A percentile compares a stretch with the other conserved stretches of the same genome.
phyloP scores from a whole-genome alignment of 2,113 vertebrate species.

The Anser brachyrhynchus region DNA sequence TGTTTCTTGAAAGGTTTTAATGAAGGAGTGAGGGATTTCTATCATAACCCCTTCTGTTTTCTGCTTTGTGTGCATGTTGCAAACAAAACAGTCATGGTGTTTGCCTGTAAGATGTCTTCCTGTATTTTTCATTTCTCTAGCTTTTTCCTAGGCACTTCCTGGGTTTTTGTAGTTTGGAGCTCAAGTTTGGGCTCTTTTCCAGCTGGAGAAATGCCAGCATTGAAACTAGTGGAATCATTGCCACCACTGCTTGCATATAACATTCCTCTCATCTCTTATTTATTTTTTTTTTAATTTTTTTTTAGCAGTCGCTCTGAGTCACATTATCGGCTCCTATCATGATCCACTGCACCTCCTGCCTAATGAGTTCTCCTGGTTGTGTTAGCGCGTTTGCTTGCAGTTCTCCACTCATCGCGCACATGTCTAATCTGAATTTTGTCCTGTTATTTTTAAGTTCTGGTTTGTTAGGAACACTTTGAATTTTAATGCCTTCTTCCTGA shows the following conservation, averaged over 20 bases:
- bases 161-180: not conserved
- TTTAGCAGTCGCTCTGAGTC: not conserved
- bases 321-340: not conserved
- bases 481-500: not conserved
- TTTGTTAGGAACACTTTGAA: not conserved
- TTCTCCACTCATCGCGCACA: accelerated
- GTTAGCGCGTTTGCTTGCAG: not conserved
- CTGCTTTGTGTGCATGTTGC: not conserved
- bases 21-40: not conserved
- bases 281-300: not conserved
- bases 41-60: not conserved
- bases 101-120: not conserved
- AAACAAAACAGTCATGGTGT: not conserved
- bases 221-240: not conserved
- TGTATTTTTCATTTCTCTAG: not conserved
- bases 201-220: not conserved
- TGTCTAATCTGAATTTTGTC: not conserved
- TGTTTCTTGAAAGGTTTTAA: not conserved
- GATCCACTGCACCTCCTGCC: not conserved
- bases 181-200: not conserved
- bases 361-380: not conserved
- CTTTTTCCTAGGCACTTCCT: not conserved
- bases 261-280: not conserved
- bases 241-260: not conserved
- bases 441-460: not conserved